Evolutionary conservation across 2,888 invertebrate species (phyloP).

Genomic region (Dasysyrphus tricinctus): DNA sequence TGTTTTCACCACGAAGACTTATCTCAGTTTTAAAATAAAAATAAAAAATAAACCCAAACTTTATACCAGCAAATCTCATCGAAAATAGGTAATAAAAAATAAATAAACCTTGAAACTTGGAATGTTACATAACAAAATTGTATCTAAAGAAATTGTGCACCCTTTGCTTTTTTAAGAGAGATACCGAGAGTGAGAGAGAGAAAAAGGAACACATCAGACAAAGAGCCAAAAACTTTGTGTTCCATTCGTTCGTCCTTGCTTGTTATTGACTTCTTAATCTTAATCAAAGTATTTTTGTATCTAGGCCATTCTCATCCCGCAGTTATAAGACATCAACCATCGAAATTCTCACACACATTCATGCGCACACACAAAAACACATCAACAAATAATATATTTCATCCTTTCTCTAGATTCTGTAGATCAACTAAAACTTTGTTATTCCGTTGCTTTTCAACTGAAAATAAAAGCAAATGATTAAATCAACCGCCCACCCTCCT

Average conservation of each 20-base stretch:
- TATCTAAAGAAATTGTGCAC: not conserved
- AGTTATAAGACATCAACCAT: constrained; percentile 4
- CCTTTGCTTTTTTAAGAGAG: not conserved
- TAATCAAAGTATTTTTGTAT: constrained; percentile 34
- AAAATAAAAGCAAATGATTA: constrained; percentile 43
- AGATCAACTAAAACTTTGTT: constrained; percentile 41
- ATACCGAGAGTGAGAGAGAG: not conserved
- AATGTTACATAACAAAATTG: not conserved
- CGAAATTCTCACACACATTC: not conserved
- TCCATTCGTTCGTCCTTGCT: constrained; percentile 3
- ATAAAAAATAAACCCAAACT: not conserved
- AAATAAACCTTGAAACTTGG: constrained; percentile 23
- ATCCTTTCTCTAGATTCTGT: not conserved
- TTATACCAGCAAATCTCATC: not conserved
- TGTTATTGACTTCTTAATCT: constrained; percentile 37
- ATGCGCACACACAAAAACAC: not conserved
- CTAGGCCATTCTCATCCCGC: constrained; percentile 10
- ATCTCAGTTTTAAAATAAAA: not conserved
- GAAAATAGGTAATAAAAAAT: constrained; percentile 19
- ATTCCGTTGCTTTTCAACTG: constrained; percentile 26
- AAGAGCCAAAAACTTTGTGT: constrained; percentile 7
- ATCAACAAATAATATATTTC: not conserved
- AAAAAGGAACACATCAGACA: not conserved
- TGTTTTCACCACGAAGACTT: constrained; percentile 10
- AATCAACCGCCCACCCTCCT: not conserved